Conservation (phyloP, 2,113 vertebrate species). For the Rhinoptilus africanus region DNA sequence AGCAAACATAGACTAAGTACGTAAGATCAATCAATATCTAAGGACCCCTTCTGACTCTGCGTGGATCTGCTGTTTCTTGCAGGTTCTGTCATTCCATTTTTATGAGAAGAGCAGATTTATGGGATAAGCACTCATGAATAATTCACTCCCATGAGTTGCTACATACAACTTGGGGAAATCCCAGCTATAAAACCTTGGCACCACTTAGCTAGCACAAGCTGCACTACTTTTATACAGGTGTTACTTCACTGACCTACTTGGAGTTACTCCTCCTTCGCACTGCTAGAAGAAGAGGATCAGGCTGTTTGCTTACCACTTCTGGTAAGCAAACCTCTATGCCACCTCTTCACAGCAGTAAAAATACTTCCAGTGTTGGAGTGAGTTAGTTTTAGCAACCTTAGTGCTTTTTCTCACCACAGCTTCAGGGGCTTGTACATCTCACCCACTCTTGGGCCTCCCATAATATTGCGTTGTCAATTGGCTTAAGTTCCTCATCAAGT, state of each 20-base stretch:
- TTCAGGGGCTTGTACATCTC: not conserved
- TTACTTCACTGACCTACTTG: slow-evolving; percentile 49
- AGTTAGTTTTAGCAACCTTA: not conserved
- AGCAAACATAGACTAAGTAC: not conserved
- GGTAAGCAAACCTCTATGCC: not conserved
- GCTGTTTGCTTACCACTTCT: not conserved
- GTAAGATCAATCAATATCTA: not conserved
- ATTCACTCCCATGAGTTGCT: slow-evolving; percentile 6
- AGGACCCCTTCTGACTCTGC: not conserved
- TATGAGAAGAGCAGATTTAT: slow-evolving; percentile 36
- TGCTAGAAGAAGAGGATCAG: not conserved
- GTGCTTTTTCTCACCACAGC: not conserved
- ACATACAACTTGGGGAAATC: slow-evolving; percentile 30
- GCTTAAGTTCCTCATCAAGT: not conserved
- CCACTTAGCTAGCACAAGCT: not conserved
- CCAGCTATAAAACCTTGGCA: slow-evolving; percentile 47
- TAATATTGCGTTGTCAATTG: not conserved
- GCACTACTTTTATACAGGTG: slow-evolving; percentile 21
- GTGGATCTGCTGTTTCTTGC: not conserved
- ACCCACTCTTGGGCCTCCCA: not conserved
- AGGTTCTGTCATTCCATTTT: slow-evolving; percentile 17
- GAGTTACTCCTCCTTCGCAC: not conserved
- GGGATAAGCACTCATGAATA: slow-evolving; percentile 44
- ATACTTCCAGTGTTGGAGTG: not conserved
- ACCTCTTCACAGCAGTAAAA: not conserved